Conservation (phyloP, 2,888 invertebrate species). For the Acanthosoma haemorrhoidale region DNA sequence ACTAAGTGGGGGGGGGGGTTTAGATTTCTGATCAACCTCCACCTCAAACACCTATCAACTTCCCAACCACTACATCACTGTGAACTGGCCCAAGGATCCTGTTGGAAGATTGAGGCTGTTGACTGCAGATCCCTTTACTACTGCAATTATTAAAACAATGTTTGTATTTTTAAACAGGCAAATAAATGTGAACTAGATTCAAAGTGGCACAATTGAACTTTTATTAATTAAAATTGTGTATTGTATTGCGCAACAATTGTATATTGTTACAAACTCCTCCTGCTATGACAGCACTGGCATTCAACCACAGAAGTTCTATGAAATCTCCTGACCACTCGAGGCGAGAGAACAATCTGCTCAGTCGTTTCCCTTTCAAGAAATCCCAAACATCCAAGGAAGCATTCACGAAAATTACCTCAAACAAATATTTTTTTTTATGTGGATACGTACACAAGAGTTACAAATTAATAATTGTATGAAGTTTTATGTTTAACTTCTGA, state of each 20-base stretch:
- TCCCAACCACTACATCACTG: too few species aligned
- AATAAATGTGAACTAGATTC: too few species aligned
- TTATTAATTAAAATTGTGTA: constrained; percentile 1
- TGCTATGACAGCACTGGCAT: constrained; percentile 23
- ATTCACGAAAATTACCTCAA: constrained; percentile 28
- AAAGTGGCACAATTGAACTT: too few species aligned
- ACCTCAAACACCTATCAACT: too few species aligned
- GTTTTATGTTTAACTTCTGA: not conserved
- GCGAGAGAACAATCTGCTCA: constrained; percentile 23
- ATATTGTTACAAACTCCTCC: constrained; percentile 32
- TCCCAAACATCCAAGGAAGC: constrained; percentile 32
- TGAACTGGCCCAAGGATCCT: too few species aligned
- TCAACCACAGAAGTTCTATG: constrained; percentile 28
- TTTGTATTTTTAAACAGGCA: too few species aligned
- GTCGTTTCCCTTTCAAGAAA: constrained; percentile 25
- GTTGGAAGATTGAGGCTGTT: too few species aligned
- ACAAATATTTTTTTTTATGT: not conserved
- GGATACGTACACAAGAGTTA: not conserved
- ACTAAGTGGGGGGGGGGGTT: too few species aligned
- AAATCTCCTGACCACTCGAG: constrained; percentile 34
- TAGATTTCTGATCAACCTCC: too few species aligned
- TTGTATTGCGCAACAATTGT: constrained; percentile 22
- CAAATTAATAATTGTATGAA: not conserved
- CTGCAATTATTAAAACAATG: too few species aligned
- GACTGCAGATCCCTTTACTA: too few species aligned